phyloP scores from a whole-genome alignment of 2,797 vertebrate genomes.

The Silurus aristotelis region DNA sequence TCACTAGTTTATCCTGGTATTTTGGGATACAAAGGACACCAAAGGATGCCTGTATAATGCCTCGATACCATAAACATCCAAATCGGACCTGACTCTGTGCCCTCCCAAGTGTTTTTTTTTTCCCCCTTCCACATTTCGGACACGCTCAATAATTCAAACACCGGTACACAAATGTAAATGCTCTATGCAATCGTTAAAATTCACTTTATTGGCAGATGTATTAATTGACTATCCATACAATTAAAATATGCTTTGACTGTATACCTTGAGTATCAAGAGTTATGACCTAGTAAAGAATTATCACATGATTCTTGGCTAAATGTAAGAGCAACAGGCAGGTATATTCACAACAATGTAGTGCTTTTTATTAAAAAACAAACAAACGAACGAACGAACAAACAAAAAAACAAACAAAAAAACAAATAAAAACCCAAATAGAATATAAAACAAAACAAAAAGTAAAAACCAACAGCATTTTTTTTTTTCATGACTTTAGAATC shows the following conservation, averaged over 20 bases:
- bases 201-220: constrained; percentile 62
- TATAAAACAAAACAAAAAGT: constrained; percentile 80
- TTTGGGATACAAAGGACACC: not conserved
- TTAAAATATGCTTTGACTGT: constrained; percentile 61
- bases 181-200: constrained; percentile 60
- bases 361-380: constrained; percentile 83
- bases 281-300: constrained; percentile 58
- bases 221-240: constrained; percentile 60
- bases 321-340: constrained; percentile 57
- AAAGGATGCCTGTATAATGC: not conserved
- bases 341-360: constrained; percentile 84
- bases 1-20: no score
- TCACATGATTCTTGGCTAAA: constrained; percentile 60
- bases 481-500: constrained; percentile 79
- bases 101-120: no score
- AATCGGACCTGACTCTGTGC: not conserved
- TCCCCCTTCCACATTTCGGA: not conserved
- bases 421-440: constrained; percentile 80
- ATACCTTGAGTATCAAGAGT: constrained; percentile 55
- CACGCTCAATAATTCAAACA: constrained; percentile 38
- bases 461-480: constrained; percentile 80
- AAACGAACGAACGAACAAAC: constrained; percentile 67
- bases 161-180: constrained; percentile 50
- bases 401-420: constrained; percentile 74
- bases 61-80: not conserved